A percentile compares a stretch with the other conserved stretches of the same genome.
These are phyloP conservation scores for Sebastolobus altivelis DNA, from an alignment of 2,797 vertebrate genomes.

Conservation along the genomic window DNA sequence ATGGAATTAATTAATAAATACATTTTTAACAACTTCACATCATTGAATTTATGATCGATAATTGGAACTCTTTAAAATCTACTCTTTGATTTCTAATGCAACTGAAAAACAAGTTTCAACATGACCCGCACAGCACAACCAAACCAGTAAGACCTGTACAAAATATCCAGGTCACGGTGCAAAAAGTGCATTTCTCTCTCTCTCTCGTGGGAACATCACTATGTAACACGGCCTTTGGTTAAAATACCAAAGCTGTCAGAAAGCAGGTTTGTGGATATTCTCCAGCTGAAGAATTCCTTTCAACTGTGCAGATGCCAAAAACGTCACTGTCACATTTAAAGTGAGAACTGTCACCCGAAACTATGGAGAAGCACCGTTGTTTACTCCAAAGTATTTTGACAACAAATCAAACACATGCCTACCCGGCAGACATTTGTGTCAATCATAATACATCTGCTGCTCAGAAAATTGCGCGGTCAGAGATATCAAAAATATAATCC, in stretches of 20 bases:
- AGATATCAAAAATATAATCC: slow-evolving; percentile 76
- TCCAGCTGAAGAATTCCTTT: slow-evolving; percentile 42
- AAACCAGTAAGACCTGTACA: not conserved
- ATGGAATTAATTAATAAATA: not conserved
- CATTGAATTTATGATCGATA: not conserved
- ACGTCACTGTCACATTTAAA: slow-evolving; percentile 55
- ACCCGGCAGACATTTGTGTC: not conserved
- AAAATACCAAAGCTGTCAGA: slow-evolving; percentile 33
- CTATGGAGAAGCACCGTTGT: slow-evolving; percentile 35
- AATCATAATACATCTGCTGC: not conserved
- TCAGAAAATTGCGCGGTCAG: not conserved
- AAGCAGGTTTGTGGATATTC: slow-evolving; percentile 54
- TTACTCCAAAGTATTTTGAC: not conserved
- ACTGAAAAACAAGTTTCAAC: not conserved
- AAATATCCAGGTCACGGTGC: not conserved
- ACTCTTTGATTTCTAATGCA: not conserved
- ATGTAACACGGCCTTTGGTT: not conserved
- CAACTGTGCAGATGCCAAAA: slow-evolving; percentile 48
- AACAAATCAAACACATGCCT: not conserved
- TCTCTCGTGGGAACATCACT: not conserved
- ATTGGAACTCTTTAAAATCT: not conserved
- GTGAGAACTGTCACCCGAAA: slow-evolving; percentile 53
- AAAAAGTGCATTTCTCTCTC: not conserved
- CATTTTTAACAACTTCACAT: not conserved
- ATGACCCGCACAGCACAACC: not conserved